A percentile compares a stretch with the other conserved stretches of the same genome.
phyloP scores from a whole-genome alignment of 2,113 vertebrate species.

The Hippolais icterina region DNA sequence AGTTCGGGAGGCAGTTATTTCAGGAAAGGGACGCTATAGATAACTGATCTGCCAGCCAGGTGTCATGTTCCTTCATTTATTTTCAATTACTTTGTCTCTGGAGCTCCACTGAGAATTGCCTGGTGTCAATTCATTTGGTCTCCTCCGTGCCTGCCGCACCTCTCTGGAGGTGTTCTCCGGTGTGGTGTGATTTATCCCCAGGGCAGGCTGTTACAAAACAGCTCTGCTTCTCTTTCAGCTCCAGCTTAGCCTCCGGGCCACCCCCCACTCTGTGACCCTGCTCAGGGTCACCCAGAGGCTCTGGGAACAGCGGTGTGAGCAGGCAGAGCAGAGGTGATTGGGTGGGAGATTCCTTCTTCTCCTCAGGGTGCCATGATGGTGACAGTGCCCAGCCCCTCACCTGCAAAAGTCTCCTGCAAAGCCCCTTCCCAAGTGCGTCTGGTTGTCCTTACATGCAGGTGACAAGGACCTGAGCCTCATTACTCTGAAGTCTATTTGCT shows the following conservation, averaged over 20 bases:
- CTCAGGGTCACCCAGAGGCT: neutral
- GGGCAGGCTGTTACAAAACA: slow-evolving; percentile 23
- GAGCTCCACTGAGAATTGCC: neutral
- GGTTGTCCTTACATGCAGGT: fast-evolving
- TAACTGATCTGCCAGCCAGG: slow-evolving; percentile 63
- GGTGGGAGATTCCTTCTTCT: neutral
- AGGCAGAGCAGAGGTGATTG: fast-evolving
- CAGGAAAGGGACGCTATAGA: slow-evolving; percentile 61
- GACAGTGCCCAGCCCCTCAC: too few relatives aligned
- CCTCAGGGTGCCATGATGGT: fast-evolving
- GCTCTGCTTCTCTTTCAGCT: neutral
- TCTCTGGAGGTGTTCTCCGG: neutral
- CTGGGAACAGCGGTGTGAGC: neutral
- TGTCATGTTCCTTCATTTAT: slow-evolving; percentile 65
- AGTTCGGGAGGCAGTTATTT: slow-evolving; percentile 51
- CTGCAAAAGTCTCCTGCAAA: neutral
- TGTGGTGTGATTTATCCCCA: neutral
- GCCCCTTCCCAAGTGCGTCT: neutral
- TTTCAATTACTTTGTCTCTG: slow-evolving; percentile 58
- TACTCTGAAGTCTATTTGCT: neutral
- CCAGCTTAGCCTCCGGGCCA: neutral
- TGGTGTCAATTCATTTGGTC: slow-evolving; percentile 34
- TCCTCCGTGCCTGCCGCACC: neutral
- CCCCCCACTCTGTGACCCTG: neutral
- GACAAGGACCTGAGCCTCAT: neutral